phyloP scores from a whole-genome alignment of 2,113 vertebrate genomes.

The Xiphophorus hellerii region DNA sequence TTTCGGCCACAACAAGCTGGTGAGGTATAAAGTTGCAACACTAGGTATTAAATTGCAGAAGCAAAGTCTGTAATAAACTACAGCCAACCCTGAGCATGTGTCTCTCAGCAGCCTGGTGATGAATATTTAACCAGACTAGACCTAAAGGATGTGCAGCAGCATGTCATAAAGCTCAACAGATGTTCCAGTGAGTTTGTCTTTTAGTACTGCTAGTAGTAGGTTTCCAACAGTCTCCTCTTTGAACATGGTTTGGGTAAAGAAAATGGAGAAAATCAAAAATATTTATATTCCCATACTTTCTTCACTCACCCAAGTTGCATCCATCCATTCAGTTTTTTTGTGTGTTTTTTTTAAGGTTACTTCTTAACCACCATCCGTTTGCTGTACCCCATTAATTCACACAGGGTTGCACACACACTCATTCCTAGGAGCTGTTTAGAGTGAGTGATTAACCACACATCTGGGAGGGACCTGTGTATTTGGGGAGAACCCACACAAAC shows the following conservation, averaged over 20 bases:
- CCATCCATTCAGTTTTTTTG: background rate
- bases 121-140: slow-evolving; percentile 39
- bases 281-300: background rate
- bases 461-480: background rate
- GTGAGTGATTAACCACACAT: no score
- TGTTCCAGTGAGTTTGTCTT: no score
- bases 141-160: background rate
- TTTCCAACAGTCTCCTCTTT: no score
- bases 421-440: background rate
- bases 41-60: slow-evolving; percentile 40
- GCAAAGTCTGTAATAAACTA: slow-evolving; percentile 28
- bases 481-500: background rate
- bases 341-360: background rate
- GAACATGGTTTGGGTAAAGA: no score
- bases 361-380: background rate
- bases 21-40: slow-evolving; percentile 31
- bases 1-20: background rate
- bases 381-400: background rate
- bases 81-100: background rate
- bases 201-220: no score
- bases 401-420: background rate
- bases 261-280: no score
- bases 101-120: slow-evolving; percentile 28
- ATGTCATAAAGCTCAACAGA: background rate
- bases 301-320: background rate